Conservation (phyloP, 2,888 invertebrate species). For the Bhutanitis thaidina region DNA sequence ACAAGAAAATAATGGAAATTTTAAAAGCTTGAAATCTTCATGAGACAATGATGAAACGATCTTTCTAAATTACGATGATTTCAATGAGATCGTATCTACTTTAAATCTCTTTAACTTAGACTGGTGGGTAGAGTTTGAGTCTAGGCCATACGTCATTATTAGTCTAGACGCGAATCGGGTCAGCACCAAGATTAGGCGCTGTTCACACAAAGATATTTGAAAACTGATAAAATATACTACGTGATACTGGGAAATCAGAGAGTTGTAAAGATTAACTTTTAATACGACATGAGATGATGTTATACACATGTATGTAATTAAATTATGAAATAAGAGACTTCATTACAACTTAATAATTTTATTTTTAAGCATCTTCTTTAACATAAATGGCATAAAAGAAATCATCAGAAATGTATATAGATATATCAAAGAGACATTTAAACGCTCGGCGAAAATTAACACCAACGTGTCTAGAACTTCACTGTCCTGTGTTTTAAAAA, state of each 20-base stretch:
- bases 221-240: conserved; percentile 39
- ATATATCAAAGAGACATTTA: too few species aligned
- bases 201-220: conserved; percentile 50
- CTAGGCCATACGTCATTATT: conserved; percentile 69
- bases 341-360: too few species aligned
- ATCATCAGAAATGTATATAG: too few species aligned
- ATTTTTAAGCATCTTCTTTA: too few species aligned
- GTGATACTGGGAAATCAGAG: conserved; percentile 52
- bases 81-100: conserved; percentile 35
- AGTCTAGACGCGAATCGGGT: conserved; percentile 62
- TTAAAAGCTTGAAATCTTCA: too few species aligned
- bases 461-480: too few species aligned
- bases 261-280: conserved; percentile 60
- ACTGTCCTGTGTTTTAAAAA: too few species aligned
- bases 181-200: conserved; percentile 60
- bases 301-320: conserved; percentile 1
- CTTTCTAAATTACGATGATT: conserved; percentile 31
- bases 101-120: conserved; percentile 57
- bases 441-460: too few species aligned
- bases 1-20: too few species aligned
- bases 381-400: too few species aligned
- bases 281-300: conserved; percentile 33
- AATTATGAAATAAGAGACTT: background rate
- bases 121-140: conserved; percentile 48
- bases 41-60: background rate